Percentiles rank a stretch among this genome's conserved stretches.
phyloP scores from a whole-genome alignment of 2,888 invertebrate genomes.

The Chloroclystis v-ata region DNA sequence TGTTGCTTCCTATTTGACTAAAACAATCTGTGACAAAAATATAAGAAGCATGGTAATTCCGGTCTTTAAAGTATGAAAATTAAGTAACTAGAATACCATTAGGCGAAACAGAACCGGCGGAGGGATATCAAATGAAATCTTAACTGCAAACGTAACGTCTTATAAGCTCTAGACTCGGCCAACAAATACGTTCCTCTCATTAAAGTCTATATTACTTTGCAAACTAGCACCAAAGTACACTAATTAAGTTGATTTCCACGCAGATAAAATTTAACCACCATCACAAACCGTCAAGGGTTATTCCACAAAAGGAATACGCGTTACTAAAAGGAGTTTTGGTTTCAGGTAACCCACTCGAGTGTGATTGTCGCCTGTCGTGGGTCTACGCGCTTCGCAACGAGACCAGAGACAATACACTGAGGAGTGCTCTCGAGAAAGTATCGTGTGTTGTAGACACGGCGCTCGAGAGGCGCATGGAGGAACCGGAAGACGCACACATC shows the following conservation, averaged over 20 bases:
- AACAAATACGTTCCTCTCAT: conserved; percentile 28
- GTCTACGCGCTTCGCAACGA: conserved; percentile 85
- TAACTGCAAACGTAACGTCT: conserved; percentile 23
- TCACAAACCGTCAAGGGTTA: conserved; percentile 24
- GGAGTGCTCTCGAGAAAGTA: conserved; percentile 83
- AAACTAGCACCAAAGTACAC: conserved; percentile 22
- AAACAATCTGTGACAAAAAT: no score
- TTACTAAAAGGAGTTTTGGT: conserved; percentile 16
- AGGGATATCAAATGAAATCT: conserved; percentile 17
- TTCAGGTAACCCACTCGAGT: conserved; percentile 89
- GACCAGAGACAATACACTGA: conserved; percentile 82
- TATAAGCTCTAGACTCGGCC: conserved; percentile 20
- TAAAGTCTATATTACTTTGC: conserved; percentile 30
- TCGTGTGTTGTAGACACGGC: conserved; percentile 81
- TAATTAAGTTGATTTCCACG: conserved; percentile 27
- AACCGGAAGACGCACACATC: conserved; percentile 39
- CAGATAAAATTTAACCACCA: conserved; percentile 26
- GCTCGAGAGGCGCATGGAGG: conserved; percentile 50
- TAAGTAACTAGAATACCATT: no score
- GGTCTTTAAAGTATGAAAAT: no score
- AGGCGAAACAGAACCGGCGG: no score
- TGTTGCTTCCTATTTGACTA: no score
- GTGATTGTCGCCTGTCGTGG: conserved; percentile 91
- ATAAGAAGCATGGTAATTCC: no score
- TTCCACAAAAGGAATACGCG: conserved; percentile 20